Conservation (phyloP, 2,113 vertebrate genomes). For the Mandrillus leucophaeus region DNA sequence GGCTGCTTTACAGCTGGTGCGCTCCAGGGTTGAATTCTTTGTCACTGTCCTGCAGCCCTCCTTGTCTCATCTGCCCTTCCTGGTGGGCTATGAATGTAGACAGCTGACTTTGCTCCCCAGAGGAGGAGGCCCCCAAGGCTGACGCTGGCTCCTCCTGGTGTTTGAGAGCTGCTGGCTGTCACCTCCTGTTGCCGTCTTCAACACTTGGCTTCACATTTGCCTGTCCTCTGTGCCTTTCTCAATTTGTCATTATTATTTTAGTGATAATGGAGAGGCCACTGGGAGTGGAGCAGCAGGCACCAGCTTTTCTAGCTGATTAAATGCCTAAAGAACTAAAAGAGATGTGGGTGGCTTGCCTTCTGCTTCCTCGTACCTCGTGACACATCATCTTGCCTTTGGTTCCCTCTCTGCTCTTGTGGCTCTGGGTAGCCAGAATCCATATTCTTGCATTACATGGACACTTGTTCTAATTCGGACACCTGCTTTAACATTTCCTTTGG, state of each 20-base stretch:
- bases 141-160: background rate
- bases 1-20: background rate
- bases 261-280: slow-evolving; percentile 12
- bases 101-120: background rate
- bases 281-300: background rate
- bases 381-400: background rate
- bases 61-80: background rate
- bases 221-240: slow-evolving; percentile 19
- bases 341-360: background rate
- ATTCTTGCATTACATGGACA: background rate
- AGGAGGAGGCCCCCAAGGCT: background rate
- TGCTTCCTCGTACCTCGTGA: background rate
- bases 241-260: slow-evolving; percentile 57
- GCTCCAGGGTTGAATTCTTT: background rate
- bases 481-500: background rate
- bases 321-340: background rate
- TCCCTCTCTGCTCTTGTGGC: background rate
- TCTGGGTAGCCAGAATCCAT: background rate
- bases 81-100: background rate
- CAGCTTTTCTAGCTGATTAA: slow-evolving; percentile 38
- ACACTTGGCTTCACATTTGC: slow-evolving; percentile 31
- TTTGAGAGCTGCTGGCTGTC: background rate
- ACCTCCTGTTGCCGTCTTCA: slow-evolving; percentile 16
- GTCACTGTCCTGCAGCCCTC: background rate
- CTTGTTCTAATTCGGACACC: background rate